Conservation (phyloP, 2,113 vertebrate species). For the Raja brachyura region DNA sequence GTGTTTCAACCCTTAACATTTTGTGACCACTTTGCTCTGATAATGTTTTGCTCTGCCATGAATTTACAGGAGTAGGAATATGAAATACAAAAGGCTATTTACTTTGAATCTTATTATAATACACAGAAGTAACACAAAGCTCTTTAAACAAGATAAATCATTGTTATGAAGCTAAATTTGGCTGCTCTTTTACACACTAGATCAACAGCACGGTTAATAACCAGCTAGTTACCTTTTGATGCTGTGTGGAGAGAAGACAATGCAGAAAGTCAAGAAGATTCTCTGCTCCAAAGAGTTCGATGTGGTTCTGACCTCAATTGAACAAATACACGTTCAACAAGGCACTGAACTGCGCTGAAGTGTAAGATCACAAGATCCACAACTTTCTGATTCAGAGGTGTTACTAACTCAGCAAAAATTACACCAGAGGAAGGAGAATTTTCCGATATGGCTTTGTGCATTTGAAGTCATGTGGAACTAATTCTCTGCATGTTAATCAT, state of each 20-base stretch:
- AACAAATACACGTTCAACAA: not conserved
- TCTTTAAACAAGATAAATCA: not conserved
- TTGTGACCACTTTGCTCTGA: not conserved
- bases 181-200: not conserved
- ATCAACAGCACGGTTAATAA: not conserved
- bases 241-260: not conserved
- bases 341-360: not conserved
- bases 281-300: not conserved
- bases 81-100: not conserved
- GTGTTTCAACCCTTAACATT: not conserved
- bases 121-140: not conserved
- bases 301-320: not conserved
- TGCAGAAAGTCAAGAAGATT: not conserved
- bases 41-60: not conserved
- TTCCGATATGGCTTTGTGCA: not conserved
- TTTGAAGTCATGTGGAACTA: not conserved
- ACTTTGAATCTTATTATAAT: not conserved
- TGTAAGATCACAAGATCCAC: not conserved
- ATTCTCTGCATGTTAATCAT: not conserved
- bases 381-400: not conserved
- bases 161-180: not conserved
- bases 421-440: not conserved
- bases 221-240: not conserved
- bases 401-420: not conserved
- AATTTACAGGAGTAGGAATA: not conserved